phyloP scores from a whole-genome alignment of 2,113 vertebrate genomes.

The Myiozetetes cayanensis region DNA sequence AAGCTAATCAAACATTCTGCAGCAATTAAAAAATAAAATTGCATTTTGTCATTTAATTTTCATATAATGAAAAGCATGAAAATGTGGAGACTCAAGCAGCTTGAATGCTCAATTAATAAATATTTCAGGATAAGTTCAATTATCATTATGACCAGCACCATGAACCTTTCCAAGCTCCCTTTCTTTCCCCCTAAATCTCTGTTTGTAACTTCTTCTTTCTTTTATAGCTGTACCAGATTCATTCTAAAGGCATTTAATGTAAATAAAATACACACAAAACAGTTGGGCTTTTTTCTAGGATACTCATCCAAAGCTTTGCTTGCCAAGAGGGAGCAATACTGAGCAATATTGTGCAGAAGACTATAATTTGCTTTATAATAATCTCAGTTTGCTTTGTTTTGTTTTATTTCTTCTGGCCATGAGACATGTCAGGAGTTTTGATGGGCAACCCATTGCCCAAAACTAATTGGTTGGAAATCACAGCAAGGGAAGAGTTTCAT shows the following conservation, averaged over 20 bases:
- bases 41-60: neutral
- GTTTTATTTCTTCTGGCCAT: constrained; percentile 20
- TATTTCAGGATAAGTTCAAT: neutral
- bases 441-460: neutral
- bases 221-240: neutral
- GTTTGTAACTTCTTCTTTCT: neutral
- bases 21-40: neutral
- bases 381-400: neutral
- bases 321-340: constrained; percentile 24
- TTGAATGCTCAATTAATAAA: neutral
- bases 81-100: neutral
- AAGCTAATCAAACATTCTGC: neutral
- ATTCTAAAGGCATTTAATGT: neutral
- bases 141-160: neutral
- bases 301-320: neutral
- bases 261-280: neutral
- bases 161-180: neutral
- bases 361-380: constrained; percentile 37
- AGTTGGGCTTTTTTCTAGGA: neutral
- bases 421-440: neutral
- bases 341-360: neutral
- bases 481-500: neutral
- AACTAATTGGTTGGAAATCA: constrained; percentile 20
- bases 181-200: neutral
- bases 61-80: neutral